Evolutionary conservation across 2,888 invertebrate species (phyloP), one percentile per base, ranked within the genome.

Genomic region (Chrysomela aeneicollis): DNA sequence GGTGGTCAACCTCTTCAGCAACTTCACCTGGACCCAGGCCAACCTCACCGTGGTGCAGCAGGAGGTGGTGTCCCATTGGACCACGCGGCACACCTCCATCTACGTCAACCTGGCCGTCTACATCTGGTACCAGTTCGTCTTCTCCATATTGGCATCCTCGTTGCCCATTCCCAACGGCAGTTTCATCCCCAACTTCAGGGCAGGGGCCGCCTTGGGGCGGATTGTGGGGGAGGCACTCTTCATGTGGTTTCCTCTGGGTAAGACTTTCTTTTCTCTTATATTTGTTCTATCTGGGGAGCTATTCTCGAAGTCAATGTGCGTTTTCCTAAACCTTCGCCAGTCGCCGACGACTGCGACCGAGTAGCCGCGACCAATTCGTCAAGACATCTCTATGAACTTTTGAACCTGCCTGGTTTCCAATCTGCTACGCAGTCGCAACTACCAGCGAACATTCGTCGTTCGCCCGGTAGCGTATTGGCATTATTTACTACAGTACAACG

Each of bases 141-240:
- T 94, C 71, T 92, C 92, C 53, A 92, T 95, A 78, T 88, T 98
- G 69, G 93, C 95, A 35, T 95, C 96, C 59, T 98, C 98, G 0
- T 89, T 99, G 70, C 98, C 99, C 0, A 95, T 99, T 10, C 98
- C 99, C 0, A 94, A 94, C 12, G 99, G 99, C 37, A 93, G 95
- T 72, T 98, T 98, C 85, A 97, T 98, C 79, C 98, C 98, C 0
- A 94, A 96, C 1, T 97, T 98, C 83, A 95, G 97, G 83, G 93
- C 97, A 78, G 97, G 97, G 46, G 98, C 98, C 5, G 93, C 94
- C 0, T 86, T 98, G 22, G 99, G 99, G 1, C 86, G 98, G 57
- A 87, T 97, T 62, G 88, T 95, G 0, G 98, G 98, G 0, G 98
- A 99, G 82, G 85, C 91, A n/a, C 95, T 98, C 92, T 94, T 95